Evolutionary conservation across 2,113 vertebrate genomes (phyloP), one percentile per base, ranked within the genome.

Genomic region (Larimichthys crocea): DNA sequence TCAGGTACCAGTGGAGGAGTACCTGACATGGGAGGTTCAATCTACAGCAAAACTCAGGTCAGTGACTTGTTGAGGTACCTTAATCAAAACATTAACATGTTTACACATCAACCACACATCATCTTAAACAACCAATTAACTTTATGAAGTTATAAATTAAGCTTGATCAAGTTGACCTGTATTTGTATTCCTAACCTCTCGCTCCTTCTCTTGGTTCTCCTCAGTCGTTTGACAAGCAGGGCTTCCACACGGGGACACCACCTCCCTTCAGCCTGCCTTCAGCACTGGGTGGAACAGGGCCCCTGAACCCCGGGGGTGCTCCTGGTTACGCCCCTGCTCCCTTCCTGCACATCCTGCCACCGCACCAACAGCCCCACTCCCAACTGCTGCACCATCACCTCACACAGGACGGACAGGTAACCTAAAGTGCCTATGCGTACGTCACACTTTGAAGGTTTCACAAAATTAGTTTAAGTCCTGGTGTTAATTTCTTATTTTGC

Each of bases 11-110:
- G 96, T 90, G 94, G 96, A 59, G 97, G 97, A 86, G 96, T 98
- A 22, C 97, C 98, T 78, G 98, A 99, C 70, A 96, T 99, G 94
- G 95, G 95, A 72, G 97, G 95, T 82, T 96, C 97, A 26, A 97
- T 98, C 89, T 99, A 99, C 93, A 98, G 94, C 86, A 99, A 97
- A 93, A 96, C 96, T 82, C 98, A 99, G 97, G 98, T 99, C 75
- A 94, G 96, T 97, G 76, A 53, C 12, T 40, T 60, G 8, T 19
- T 57, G 19, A 24, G 9, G 26, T 2, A 26, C 14, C 35, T 50
- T 14, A 10, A 70, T 53, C 12, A n/a, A 65, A 76, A 31, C 9
- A 17, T 24, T 0, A 42, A 40, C 19, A 64, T 57, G 35, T 42
- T 14, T 10, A 1, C 48, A 56, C 35, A n/a, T 20, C 4, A 61